Conservation (phyloP, 2,888 invertebrate species). For the Callimorpha dominula region DNA sequence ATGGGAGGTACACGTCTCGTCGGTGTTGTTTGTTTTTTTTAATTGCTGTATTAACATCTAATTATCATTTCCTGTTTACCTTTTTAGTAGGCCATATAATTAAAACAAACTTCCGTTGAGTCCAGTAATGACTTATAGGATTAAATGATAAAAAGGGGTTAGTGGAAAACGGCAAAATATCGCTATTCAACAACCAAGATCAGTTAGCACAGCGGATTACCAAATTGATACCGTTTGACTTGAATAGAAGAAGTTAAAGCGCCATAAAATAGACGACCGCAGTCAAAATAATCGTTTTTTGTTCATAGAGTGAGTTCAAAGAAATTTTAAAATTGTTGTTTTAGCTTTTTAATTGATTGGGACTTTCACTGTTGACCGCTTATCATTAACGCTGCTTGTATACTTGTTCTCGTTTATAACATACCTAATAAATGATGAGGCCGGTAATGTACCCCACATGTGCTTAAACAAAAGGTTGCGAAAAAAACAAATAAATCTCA, state of each 20-base stretch:
- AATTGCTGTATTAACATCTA: constrained; percentile 46
- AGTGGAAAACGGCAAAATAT: not conserved
- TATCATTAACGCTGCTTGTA: too few species aligned
- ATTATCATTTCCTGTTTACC: constrained; percentile 49
- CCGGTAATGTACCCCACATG: not conserved
- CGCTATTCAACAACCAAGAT: not conserved
- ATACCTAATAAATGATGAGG: not conserved
- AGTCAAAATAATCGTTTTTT: not conserved
- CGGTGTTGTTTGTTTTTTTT: constrained; percentile 47
- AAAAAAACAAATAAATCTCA: not conserved
- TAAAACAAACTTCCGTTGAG: not conserved
- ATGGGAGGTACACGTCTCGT: constrained; percentile 40
- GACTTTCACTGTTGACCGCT: too few species aligned
- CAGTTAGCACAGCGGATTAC: not conserved
- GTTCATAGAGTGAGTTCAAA: not conserved
- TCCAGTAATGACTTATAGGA: not conserved
- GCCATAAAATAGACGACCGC: not conserved
- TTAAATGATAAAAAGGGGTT: not conserved
- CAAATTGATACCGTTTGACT: not conserved
- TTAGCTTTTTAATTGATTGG: too few species aligned
- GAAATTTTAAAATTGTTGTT: not conserved
- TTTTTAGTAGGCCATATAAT: constrained; percentile 31
- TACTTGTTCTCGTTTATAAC: not conserved
- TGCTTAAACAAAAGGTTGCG: not conserved
- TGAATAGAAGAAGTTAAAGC: not conserved